phyloP scores from a whole-genome alignment of 1,140 invertebrate genomes.

The Macrosteles quadrilineatus region DNA sequence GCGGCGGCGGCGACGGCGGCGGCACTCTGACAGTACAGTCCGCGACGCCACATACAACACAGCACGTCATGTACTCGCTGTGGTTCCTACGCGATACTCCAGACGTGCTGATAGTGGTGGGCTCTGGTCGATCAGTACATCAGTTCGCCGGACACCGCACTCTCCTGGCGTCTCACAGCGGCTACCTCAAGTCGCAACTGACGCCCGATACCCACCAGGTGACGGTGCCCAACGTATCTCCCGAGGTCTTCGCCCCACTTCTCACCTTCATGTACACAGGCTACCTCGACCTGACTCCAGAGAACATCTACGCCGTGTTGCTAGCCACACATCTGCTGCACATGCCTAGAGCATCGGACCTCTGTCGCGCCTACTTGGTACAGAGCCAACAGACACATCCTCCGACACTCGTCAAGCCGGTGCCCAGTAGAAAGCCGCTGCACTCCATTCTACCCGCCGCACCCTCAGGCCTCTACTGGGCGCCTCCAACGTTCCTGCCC shows the following conservation, averaged over 20 bases:
- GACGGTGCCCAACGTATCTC: constrained; percentile 59
- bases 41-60: background rate
- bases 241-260: constrained; percentile 70
- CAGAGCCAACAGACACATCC: constrained; percentile 39
- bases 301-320: constrained; percentile 72
- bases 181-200: constrained; percentile 63
- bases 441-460: constrained; percentile 46
- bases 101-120: constrained; percentile 65
- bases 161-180: constrained; percentile 69
- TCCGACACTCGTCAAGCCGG: constrained; percentile 52
- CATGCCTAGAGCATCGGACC: constrained; percentile 70
- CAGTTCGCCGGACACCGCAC: constrained; percentile 68
- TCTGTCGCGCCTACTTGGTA: constrained; percentile 60
- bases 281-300: constrained; percentile 65
- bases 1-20: background rate
- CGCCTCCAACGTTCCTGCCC: constrained; percentile 42
- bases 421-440: constrained; percentile 51
- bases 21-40: background rate
- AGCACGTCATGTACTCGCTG: constrained; percentile 58
- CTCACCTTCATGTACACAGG: constrained; percentile 79
- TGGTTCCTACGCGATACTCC: constrained; percentile 58
- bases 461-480: constrained; percentile 38
- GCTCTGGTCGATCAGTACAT: constrained; percentile 51
- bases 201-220: constrained; percentile 48
- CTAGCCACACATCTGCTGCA: constrained; percentile 72